Evolutionary conservation across 1,140 invertebrate species (phyloP), one percentile per base, ranked within the genome.

Genomic region (Dreissena rostriformis): DNA sequence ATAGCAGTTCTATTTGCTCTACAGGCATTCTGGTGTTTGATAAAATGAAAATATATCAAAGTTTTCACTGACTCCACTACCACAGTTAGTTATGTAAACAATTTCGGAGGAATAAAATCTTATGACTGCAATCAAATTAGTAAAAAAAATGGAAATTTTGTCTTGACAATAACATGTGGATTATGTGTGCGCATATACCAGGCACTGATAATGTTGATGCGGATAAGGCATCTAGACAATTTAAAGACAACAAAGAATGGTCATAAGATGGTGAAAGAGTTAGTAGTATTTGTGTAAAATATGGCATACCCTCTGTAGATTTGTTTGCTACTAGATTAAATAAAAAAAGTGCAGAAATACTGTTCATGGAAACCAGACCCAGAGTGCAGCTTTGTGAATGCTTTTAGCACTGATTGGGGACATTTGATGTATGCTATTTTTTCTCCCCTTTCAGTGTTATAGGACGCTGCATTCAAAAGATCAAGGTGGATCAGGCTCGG

Each of bases 401-500:
- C 85, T 15, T 84, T 86, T 67, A 61, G 55, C 5, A 11, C 73
- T 22, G 12, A 11, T 22, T 84, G 67, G 81, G n/a, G 0, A 29
- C 72, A 39, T 39, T 2, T 28, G 29, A 26, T 28, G 71, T 70
- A 10, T 75, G 52, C 24, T 86, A 89, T 83, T 52, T 75, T 29
- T 87, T 89, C 77, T 76, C 82, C 5, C 86, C 86, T 66, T 89
- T 89, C 77, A 83, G 72, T 72, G 14, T 86, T 49, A 68, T 86
- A n/a, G 55, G 66, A 5, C 28, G 65, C 70, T 71, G 75, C 49
- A 17, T 88, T n/a, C 53, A 74, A 52, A 88, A 89, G 57, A 67
- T 86, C n/a, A 22, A 29, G 51, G n/a, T 72, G 22, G 84, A 88
- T 22, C 28, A 70, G 28, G 71, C 79, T 22, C 53, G 39, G 24